Base-by-base conservation (phyloP, 1,140 invertebrate species). In the Oryctes rhinoceros region DNA sequence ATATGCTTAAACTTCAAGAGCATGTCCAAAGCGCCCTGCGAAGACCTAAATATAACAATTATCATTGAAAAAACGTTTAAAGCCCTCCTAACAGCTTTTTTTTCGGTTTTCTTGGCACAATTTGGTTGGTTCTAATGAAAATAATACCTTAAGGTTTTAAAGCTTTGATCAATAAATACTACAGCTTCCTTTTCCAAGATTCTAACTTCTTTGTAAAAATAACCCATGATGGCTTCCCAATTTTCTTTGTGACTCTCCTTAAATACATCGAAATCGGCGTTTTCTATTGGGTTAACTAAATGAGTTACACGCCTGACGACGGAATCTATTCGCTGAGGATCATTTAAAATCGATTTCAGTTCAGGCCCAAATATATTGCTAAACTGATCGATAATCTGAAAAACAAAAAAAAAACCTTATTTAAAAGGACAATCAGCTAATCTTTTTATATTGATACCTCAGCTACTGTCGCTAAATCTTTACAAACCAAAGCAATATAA, bases 281-380 rank as follows among this genome's bases (percentile, higher is more conserved):
- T 91, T 81, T 92, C 89, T 67, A 97, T 92, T 0, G 95, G 93
- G 75, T 91, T 88, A 0, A 95, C 91, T 11, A 97, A 87, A 83
- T 91, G 90, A 83, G 92, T 91, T 3, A 96, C 92, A 80, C 91
- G 90, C 81, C 94, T 92, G 53, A 95, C 88, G 10, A 97, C 93
- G 76, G 93, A 92, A 84, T 97, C 95, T 67, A 98, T 95, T 82
- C 94, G 91, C 0, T 93, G 92, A 0, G 95, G 94, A 86, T 97
- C 94, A 78, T 92, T 93, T 20, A 97, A 95, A 11, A 97, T 94
- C 0, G 94, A 92, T 85, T 96, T 96, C 0, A 98, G 88, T 84
- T 97, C 94, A 4, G 92, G 89, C 0, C 96, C 95, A 85, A 98
- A 97, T 74, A 97, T 94, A 81, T 96, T 96, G 85, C 96, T 93